Conservation (phyloP, 2,888 invertebrate species). For the Melinaea marsaeus region DNA sequence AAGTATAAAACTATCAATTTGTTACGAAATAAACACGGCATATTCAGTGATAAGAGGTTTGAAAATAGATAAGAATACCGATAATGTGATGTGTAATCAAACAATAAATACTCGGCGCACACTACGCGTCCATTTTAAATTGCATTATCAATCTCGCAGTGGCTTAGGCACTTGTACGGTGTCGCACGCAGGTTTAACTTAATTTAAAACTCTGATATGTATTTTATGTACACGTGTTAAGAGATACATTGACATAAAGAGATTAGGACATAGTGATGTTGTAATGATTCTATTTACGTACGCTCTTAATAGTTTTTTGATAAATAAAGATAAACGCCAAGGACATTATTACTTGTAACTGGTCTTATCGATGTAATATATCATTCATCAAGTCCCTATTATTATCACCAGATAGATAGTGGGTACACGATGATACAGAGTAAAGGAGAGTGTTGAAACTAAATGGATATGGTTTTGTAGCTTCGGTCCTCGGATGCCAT, state of each 20-base stretch:
- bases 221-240: conserved; percentile 9
- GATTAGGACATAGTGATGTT: conserved; percentile 1
- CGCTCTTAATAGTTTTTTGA: conserved; percentile 28
- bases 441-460: no score
- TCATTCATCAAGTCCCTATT: conserved; percentile 9
- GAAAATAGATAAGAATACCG: not conserved
- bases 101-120: not conserved
- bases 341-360: conserved; percentile 15
- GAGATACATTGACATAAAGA: conserved; percentile 1
- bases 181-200: not conserved
- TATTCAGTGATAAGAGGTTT: no score
- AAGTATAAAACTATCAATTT: no score
- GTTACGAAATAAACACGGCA: no score
- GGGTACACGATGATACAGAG: no score
- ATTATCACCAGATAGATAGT: no score
- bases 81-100: not conserved
- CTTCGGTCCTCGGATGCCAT: no score
- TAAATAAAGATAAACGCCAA: conserved; percentile 28
- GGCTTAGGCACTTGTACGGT: conserved; percentile 5
- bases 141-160: conserved; percentile 18
- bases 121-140: conserved; percentile 1
- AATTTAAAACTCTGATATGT: not conserved
- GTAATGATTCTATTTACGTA: conserved; percentile 20
- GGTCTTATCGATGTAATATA: conserved; percentile 22
- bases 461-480: no score